Base-by-base conservation (phyloP, 2,888 invertebrate genomes). In the Drosophila paracracens region DNA sequence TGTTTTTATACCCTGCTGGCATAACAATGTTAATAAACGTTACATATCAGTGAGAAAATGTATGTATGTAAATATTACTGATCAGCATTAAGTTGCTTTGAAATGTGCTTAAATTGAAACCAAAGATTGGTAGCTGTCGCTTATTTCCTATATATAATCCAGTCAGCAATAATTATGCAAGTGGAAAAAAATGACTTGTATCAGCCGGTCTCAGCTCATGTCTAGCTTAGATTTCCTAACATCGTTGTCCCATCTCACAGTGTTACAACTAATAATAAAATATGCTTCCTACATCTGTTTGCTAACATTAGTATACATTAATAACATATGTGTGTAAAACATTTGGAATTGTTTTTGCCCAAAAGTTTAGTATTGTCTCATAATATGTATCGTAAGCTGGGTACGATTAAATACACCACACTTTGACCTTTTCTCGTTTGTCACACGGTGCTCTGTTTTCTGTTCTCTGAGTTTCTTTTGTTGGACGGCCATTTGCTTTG, bases 1-100 rank as follows among this genome's bases (percentile, higher is more conserved):
- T 54, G 10, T 59, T 38, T 29, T 54, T 54, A 58, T 38, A 43
- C 57, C n/a, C 53, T 48, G 31, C 48, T 31, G 35, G 16, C 46
- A 46, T 31, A n/a, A 18, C 33, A 31, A 21, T 43, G 4, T n/a
- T 7, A 21, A 27, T 13, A 29, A 36, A 27, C 25, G 6, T 25
- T 6, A 36, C 35, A 4, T 25, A 36, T 25, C 6, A n/a, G n/a
- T 35, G 21, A 52, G 10, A 36, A 25, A 18, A 25, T 21, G n/a
- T 25, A 25, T 53, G 25, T 53, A 6, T 35, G 50, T 29, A 50
- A 51, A 31, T 33, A 52, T 33, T 31, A 31, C 29, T 52, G 54
- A 36, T 54, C 54, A 36, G 25, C 33, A 52, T 10, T 53, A 2
- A 25, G 46, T 46, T 46, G 25, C 4, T 25, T 21, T 25, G 16